phyloP scores from a whole-genome alignment of 1,140 invertebrate genomes.

The Aphis gossypii region DNA sequence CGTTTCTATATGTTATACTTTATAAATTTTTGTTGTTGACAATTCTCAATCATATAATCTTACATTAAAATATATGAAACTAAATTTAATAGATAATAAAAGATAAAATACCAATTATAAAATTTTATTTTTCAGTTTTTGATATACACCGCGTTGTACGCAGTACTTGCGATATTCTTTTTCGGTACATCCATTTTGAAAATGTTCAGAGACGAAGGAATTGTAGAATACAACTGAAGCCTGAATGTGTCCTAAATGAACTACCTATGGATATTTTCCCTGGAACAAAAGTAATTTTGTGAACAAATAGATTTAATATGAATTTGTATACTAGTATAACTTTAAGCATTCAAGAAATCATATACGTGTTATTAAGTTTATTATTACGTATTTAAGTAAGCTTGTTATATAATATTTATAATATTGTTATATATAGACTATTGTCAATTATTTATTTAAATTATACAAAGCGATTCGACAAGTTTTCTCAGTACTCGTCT shows the following conservation, averaged over 20 bases:
- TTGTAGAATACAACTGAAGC: constrained; percentile 23
- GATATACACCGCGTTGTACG: constrained; percentile 15
- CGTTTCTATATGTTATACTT: too few relatives aligned
- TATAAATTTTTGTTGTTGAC: not conserved
- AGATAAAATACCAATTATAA: not conserved
- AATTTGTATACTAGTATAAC: not conserved
- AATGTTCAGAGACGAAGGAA: constrained; percentile 44
- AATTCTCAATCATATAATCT: not conserved
- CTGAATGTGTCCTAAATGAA: not conserved
- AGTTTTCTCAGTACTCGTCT: too few relatives aligned
- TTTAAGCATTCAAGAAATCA: not conserved
- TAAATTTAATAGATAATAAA: not conserved
- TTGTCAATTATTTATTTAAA: not conserved
- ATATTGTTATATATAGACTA: not conserved
- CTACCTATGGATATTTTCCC: not conserved
- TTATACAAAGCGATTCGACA: too few relatives aligned
- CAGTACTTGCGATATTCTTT: constrained; percentile 2
- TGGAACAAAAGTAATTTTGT: not conserved
- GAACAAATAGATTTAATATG: not conserved
- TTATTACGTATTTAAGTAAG: not conserved
- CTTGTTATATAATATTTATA: not conserved
- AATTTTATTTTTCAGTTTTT: constrained; percentile 48
- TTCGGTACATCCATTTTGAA: not conserved
- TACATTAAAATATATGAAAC: not conserved
- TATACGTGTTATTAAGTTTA: not conserved